These are phyloP conservation scores for Chrysomallon squamiferum DNA, from an alignment of 1,140 invertebrate species.

Conservation along the genomic window DNA sequence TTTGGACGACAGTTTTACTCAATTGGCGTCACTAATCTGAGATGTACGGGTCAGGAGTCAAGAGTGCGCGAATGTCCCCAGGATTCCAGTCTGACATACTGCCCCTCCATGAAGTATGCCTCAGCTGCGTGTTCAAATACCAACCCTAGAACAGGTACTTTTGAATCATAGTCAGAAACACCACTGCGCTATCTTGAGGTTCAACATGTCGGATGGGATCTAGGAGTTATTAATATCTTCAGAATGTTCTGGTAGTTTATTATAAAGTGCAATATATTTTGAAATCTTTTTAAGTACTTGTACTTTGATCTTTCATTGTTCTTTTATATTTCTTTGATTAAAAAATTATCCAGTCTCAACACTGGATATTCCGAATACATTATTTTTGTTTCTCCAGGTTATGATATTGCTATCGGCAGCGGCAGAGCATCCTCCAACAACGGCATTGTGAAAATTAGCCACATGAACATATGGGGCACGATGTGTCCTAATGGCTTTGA, in stretches of 20 bases:
- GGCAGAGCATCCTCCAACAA: not conserved
- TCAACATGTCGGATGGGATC: not conserved
- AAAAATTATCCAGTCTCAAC: no score
- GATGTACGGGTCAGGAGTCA: slow-evolving; percentile 38
- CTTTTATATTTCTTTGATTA: no score
- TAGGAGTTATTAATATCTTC: not conserved
- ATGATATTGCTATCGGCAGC: not conserved
- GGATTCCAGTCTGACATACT: slow-evolving; percentile 8
- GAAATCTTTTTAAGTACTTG: not conserved
- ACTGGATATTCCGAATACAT: no score
- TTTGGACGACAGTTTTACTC: slow-evolving; percentile 30
- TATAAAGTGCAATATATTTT: not conserved
- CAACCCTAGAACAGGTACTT: slow-evolving; percentile 29
- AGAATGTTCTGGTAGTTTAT: not conserved
- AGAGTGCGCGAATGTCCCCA: slow-evolving; percentile 34
- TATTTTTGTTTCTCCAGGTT: no score
- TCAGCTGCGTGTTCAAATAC: slow-evolving; percentile 42
- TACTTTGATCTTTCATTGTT: no score
- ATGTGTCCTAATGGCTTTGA: slow-evolving; percentile 51
- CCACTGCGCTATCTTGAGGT: not conserved
- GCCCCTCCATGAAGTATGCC: slow-evolving; percentile 34
- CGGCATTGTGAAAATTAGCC: slow-evolving; percentile 21
- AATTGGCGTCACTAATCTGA: slow-evolving; percentile 21
- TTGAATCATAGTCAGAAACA: slow-evolving; percentile 5
- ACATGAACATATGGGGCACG: slow-evolving; percentile 43